Percentiles rank a stretch among this genome's conserved stretches.
phyloP scores from a whole-genome alignment of 2,888 invertebrate genomes.

The Macroteleia sp. region DNA sequence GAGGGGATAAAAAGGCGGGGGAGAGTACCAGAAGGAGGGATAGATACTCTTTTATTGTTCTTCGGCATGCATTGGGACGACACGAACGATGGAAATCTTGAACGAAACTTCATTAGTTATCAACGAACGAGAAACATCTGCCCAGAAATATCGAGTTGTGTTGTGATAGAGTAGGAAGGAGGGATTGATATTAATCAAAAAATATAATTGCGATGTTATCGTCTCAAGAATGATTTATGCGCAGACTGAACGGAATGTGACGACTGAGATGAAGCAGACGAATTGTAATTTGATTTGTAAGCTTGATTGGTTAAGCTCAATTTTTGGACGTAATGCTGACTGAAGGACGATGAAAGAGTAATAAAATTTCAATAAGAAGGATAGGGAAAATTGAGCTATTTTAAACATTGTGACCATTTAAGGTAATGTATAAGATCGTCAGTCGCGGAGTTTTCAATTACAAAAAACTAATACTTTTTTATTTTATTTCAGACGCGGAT shows the following conservation, averaged over 20 bases:
- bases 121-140: conserved; percentile 18
- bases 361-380: too few relatives aligned
- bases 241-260: neutral
- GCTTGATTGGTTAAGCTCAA: too few relatives aligned
- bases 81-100: conserved; percentile 44
- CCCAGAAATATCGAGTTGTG: conserved; percentile 1
- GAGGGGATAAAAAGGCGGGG: neutral
- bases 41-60: conserved; percentile 45
- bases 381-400: too few relatives aligned
- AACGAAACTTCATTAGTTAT: conserved; percentile 36
- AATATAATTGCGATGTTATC: conserved; percentile 8
- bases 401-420: too few relatives aligned
- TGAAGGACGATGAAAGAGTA: too few relatives aligned
- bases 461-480: too few relatives aligned
- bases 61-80: conserved; percentile 48
- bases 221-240: conserved; percentile 1
- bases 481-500: too few relatives aligned
- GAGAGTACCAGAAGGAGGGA: neutral
- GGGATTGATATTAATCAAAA: conserved; percentile 8
- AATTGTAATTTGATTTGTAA: too few relatives aligned
- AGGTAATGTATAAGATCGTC: too few relatives aligned
- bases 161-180: neutral
- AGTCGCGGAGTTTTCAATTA: too few relatives aligned
- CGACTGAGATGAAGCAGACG: too few relatives aligned
- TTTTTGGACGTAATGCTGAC: too few relatives aligned